phyloP scores from a whole-genome alignment of 2,888 invertebrate genomes.

The Pseudococcus longispinus region DNA sequence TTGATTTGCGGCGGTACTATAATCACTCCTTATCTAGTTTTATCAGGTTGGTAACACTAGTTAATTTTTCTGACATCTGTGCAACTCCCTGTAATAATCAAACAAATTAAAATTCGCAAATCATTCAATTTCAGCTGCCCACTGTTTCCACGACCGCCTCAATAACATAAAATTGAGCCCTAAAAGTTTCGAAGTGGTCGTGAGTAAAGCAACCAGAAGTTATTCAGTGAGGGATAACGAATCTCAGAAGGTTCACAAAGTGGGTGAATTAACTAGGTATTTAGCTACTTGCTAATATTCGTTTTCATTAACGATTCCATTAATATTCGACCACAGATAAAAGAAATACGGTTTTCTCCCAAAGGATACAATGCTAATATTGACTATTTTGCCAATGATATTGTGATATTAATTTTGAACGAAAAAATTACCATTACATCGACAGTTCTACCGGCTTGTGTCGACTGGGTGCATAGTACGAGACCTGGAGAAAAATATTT shows the following conservation, averaged over 20 bases:
- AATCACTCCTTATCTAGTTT: constrained; percentile 8
- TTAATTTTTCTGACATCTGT: neutral
- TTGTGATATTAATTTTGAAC: constrained; percentile 57
- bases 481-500: neutral
- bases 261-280: neutral
- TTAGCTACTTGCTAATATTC: neutral
- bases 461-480: constrained; percentile 53
- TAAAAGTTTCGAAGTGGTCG: constrained; percentile 23
- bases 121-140: constrained; percentile 40
- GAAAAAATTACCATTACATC: constrained; percentile 54
- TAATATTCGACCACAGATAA: neutral
- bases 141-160: constrained; percentile 44
- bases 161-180: neutral
- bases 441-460: constrained; percentile 58
- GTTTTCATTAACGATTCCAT: neutral
- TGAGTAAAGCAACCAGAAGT: constrained; percentile 43
- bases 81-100: too few relatives aligned
- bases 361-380: neutral
- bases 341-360: constrained; percentile 50
- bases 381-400: constrained; percentile 55
- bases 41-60: constrained; percentile 36
- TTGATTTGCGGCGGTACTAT: constrained; percentile 53
- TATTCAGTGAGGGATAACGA: constrained; percentile 36
- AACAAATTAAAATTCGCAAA: neutral
- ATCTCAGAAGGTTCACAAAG: constrained; percentile 33